Conservation (phyloP, 2,113 vertebrate species). For the Pseudois nayaur region DNA sequence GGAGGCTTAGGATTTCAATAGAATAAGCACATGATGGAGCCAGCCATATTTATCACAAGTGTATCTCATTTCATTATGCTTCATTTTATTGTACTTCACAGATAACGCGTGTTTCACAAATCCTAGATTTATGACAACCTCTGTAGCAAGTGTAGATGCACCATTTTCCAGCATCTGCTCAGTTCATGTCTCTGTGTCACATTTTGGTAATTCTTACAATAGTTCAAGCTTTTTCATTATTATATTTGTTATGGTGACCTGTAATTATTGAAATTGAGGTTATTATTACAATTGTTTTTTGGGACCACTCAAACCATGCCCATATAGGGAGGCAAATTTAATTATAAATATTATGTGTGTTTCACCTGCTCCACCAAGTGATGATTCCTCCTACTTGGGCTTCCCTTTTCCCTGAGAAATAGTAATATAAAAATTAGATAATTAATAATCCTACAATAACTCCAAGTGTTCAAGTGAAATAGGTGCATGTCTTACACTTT, state of each 20-base stretch:
- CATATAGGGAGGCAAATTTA: neutral
- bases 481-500: neutral
- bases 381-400: neutral
- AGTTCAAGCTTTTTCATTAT: neutral
- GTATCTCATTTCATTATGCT: neutral
- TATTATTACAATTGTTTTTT: neutral
- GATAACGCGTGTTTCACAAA: neutral
- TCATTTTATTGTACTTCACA: neutral
- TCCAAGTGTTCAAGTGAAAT: neutral
- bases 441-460: neutral
- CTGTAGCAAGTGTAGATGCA: neutral
- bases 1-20: neutral
- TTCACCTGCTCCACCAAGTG: neutral
- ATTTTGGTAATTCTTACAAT: neutral
- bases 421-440: neutral
- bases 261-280: neutral
- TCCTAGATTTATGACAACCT: neutral
- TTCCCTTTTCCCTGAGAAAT: neutral
- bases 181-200: neutral
- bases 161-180: neutral
- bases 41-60: neutral
- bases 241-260: neutral
- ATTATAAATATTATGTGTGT: neutral
- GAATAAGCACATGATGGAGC: fast-evolving
- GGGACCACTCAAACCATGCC: neutral